Conservation (phyloP, 2,113 vertebrate genomes). For the Smithornis capensis region DNA sequence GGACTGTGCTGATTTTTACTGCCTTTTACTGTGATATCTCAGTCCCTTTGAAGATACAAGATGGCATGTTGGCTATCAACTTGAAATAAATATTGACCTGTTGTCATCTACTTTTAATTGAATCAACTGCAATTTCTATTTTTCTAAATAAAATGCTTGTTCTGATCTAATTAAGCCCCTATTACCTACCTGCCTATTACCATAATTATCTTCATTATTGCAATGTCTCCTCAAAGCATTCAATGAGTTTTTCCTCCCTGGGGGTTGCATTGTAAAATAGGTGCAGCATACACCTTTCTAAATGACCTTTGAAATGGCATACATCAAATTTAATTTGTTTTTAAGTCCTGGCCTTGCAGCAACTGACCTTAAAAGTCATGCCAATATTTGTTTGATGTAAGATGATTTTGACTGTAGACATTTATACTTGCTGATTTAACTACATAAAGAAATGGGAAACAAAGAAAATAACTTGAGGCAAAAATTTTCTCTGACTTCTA, state of each 20-base stretch:
- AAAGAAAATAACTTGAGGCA: constrained; percentile 41
- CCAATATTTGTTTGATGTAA: constrained; percentile 68
- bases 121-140: not conserved
- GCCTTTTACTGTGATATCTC: not conserved
- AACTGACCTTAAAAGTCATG: constrained; percentile 67
- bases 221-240: not conserved
- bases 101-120: constrained; percentile 29
- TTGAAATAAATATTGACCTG: constrained; percentile 18
- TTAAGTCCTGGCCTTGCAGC: constrained; percentile 57
- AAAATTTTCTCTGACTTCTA: constrained; percentile 16
- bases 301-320: constrained; percentile 38
- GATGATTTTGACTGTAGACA: constrained; percentile 61
- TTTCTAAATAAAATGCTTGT: constrained; percentile 3
- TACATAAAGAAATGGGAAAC: constrained; percentile 31
- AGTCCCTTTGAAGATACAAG: not conserved
- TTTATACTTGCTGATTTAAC: constrained; percentile 58
- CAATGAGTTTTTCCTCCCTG: not conserved
- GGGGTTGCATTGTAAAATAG: constrained; percentile 35
- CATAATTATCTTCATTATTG: constrained; percentile 43
- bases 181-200: constrained; percentile 7
- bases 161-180: constrained; percentile 37
- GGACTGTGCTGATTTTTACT: not conserved
- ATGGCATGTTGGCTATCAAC: not conserved
- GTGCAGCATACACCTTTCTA: constrained; percentile 44
- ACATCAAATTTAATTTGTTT: constrained; percentile 58